phyloP scores from a whole-genome alignment of 2,113 vertebrate genomes.

The Ahaetulla prasina region DNA sequence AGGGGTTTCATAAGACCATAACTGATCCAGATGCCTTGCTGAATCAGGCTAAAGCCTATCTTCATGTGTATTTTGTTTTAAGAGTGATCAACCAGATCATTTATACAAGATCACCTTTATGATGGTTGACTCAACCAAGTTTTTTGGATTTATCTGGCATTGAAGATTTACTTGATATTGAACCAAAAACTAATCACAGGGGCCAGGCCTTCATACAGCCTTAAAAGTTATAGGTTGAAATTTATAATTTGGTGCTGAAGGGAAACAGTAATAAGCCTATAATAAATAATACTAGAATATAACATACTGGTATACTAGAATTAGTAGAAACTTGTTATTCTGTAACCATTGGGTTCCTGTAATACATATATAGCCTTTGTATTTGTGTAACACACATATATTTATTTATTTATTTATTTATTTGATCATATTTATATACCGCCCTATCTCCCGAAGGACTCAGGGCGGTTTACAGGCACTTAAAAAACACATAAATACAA shows the following conservation, averaged over 20 bases:
- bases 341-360: too few species aligned
- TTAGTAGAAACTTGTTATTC: too few species aligned
- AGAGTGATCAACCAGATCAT: not conserved
- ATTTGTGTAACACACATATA: too few species aligned
- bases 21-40: not conserved
- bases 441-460: too few species aligned
- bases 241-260: not conserved
- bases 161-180: not conserved
- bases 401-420: too few species aligned
- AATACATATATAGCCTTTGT: too few species aligned
- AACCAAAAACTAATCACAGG: not conserved
- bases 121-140: not conserved
- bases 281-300: too few species aligned
- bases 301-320: too few species aligned
- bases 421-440: too few species aligned
- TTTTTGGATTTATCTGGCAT: not conserved
- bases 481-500: too few species aligned
- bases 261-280: too few species aligned
- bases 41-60: not conserved
- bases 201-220: not conserved
- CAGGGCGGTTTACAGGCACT: too few species aligned
- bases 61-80: not conserved
- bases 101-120: not conserved
- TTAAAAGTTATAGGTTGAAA: not conserved
- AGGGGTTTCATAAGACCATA: not conserved